Conservation (phyloP, 2,888 invertebrate genomes). For the Odontocolon sp. region DNA sequence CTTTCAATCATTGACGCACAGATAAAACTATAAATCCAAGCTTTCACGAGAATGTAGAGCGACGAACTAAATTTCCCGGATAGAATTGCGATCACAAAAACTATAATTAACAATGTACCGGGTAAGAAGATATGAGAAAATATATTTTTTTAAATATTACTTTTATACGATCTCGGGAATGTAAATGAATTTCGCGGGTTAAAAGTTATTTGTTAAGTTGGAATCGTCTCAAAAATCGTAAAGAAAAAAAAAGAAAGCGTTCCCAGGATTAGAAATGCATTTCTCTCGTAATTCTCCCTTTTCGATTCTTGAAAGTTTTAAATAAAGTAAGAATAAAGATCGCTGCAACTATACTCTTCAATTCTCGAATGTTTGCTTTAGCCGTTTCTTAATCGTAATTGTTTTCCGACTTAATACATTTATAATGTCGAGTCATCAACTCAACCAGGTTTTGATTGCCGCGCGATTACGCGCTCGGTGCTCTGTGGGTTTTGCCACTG, state of each 20-base stretch:
- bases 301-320: neutral
- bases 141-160: too few relatives aligned
- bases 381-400: constrained; percentile 68
- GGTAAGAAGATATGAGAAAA: too few relatives aligned
- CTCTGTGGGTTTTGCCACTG: constrained; percentile 70
- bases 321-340: neutral
- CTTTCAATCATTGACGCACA: neutral
- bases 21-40: neutral
- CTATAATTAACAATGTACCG: too few relatives aligned
- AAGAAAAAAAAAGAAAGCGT: too few relatives aligned
- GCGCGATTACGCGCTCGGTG: constrained; percentile 68
- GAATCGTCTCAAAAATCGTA: too few relatives aligned
- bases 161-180: too few relatives aligned
- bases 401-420: constrained; percentile 74
- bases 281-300: neutral
- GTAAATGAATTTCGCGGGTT: too few relatives aligned
- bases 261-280: too few relatives aligned
- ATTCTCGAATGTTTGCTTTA: constrained; percentile 40
- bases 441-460: constrained; percentile 70
- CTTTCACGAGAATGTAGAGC: too few relatives aligned
- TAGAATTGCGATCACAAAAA: too few relatives aligned
- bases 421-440: constrained; percentile 75
- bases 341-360: neutral
- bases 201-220: too few relatives aligned
- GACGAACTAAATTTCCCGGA: too few relatives aligned